These are phyloP conservation scores for Sandelia bainsii DNA, from an alignment of 2,797 vertebrate species.

Conservation along the genomic window DNA sequence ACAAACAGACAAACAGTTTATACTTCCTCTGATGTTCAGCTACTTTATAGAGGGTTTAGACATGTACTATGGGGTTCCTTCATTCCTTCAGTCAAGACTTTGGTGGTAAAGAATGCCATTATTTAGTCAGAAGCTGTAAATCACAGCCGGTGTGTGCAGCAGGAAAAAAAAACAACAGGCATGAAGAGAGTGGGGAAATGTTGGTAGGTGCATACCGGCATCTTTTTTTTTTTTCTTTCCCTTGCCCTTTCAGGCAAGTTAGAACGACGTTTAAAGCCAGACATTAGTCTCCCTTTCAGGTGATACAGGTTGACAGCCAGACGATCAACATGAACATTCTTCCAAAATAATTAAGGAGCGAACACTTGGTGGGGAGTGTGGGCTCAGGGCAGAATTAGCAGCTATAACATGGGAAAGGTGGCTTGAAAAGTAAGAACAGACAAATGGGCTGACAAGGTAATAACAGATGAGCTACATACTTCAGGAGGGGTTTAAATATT, in stretches of 20 bases:
- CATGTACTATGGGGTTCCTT: constrained; percentile 5
- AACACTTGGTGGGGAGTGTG: constrained; percentile 51
- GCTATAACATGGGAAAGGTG: constrained; percentile 40
- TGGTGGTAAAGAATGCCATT: constrained; percentile 57
- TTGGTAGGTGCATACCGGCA: constrained; percentile 60
- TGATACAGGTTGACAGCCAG: constrained; percentile 75
- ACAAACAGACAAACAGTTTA: neutral
- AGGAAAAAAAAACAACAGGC: constrained; percentile 34
- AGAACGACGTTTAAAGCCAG: constrained; percentile 65
- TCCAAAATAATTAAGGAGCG: constrained; percentile 81
- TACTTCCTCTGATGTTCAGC: neutral
- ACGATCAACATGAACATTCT: constrained; percentile 77
- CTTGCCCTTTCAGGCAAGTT: constrained; percentile 73
- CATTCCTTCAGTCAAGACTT: constrained; percentile 45
- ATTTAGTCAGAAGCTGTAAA: constrained; percentile 61
- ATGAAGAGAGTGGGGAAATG: constrained; percentile 49
- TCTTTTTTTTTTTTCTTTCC: constrained; percentile 6
- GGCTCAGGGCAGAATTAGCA: constrained; percentile 57
- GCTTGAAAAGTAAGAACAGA: constrained; percentile 43
- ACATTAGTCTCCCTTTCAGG: constrained; percentile 74
- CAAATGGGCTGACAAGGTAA: constrained; percentile 75
- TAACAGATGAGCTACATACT: constrained; percentile 58
- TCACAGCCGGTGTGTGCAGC: constrained; percentile 43
- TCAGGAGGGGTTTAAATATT: constrained; percentile 43
- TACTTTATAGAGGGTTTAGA: constrained; percentile 5